Base-by-base conservation (phyloP, 2,888 invertebrate genomes). In the Lacanobia wlatinum region DNA sequence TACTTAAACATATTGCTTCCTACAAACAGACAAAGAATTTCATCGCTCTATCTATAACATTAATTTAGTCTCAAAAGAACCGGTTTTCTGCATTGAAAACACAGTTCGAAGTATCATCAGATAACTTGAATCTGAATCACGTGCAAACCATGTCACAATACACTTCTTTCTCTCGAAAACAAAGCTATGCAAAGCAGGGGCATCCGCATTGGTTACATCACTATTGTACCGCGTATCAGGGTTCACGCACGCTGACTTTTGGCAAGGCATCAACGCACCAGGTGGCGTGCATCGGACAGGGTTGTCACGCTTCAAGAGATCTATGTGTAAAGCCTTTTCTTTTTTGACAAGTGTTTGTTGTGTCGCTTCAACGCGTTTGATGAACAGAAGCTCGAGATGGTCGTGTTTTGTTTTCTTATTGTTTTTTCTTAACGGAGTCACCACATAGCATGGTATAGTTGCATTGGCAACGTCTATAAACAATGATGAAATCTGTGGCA, bases 231-330 rank as follows among this genome's bases (percentile, higher is more conserved):
- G 68, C 67, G 55, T 70, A 72, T 73, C 62, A 77, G 67, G 82
- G 82, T 85, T 85, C 82, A 84, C 78, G 84, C 80, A 73, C 66
- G 70, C 63, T 78, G 75, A 52, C 48, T 85, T 85, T 85, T 73
- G 84, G 76, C 76, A 85, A 77, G 53, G 38, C 64, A 80, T 77
- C 72, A 55, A 60, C 80, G 71, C 76, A 62, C 74, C 78, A 74
- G 70, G 78, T 78, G 80, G 74, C 63, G 50, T 76, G 70, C 38
- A 68, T 48, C 61, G 38, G 70, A 43, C 63, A 84, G 85, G 75
- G 84, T 40, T 83, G 75, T 62, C 73, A 69, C 70, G 63, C 66
- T 28, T 69, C 38, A 76, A 53, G 46, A 64, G 55, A 61, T 76
- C 28, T 38, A 14, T 58, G 12, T 46, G 23, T 16, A 34, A 16